Evolutionary conservation across 2,888 invertebrate species (phyloP).

Genomic region (Bombylius discolor): DNA sequence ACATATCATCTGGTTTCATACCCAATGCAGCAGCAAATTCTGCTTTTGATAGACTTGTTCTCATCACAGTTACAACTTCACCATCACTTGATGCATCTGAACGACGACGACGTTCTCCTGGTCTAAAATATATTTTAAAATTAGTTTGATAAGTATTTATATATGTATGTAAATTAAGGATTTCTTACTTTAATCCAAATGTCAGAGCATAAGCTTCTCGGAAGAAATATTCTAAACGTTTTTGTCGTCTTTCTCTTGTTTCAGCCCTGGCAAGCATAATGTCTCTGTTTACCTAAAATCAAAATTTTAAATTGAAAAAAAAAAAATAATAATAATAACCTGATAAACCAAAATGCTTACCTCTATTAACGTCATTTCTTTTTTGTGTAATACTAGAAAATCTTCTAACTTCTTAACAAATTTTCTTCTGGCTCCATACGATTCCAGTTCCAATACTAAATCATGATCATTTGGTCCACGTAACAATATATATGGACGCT

Average conservation of each 20-base stretch:
- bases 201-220: conserved; percentile 90
- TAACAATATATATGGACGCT: conserved; percentile 68
- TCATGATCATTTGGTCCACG: conserved; percentile 83
- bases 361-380: conserved; percentile 59
- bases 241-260: conserved; percentile 84
- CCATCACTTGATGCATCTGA: conserved; percentile 61
- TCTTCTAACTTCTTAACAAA: conserved; percentile 78
- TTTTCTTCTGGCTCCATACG: conserved; percentile 64
- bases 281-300: conserved; percentile 48
- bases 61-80: conserved; percentile 84
- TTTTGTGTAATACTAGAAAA: conserved; percentile 71
- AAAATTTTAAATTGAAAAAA: background rate
- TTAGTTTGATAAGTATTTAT: background rate
- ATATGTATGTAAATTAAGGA: background rate
- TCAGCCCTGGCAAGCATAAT: conserved; percentile 83
- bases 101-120: conserved; percentile 67
- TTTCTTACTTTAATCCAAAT: conserved; percentile 52
- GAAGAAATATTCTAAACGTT: conserved; percentile 88
- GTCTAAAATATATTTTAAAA: conserved; percentile 35
- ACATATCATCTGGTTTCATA: conserved; percentile 88
- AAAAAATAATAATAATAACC: too few species aligned
- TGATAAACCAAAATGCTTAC: background rate
- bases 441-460: conserved; percentile 81
- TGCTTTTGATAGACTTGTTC: conserved; percentile 77
- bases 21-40: conserved; percentile 93